Conservation (phyloP, 1,140 invertebrate species). For the Cecropterus lyciades region DNA sequence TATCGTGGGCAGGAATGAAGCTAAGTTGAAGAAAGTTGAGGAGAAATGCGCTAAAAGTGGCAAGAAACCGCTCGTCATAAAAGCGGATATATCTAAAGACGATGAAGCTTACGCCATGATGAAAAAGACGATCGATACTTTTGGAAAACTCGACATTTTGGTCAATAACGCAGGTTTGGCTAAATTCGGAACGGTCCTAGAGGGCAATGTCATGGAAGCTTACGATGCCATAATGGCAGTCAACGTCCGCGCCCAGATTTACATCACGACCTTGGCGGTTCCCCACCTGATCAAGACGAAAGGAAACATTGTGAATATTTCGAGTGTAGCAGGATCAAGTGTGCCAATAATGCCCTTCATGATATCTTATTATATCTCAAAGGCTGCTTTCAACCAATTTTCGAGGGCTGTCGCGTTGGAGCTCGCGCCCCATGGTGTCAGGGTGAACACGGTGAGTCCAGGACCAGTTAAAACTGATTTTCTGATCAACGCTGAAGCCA, state of each 20-base stretch:
- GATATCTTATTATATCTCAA: conserved; percentile 24
- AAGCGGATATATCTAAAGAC: conserved; percentile 88
- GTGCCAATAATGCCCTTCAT: neutral
- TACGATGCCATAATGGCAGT: conserved; percentile 89
- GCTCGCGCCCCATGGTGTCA: conserved; percentile 34
- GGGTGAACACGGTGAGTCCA: conserved; percentile 38
- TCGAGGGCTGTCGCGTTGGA: conserved; percentile 33
- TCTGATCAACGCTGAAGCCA: conserved; percentile 18
- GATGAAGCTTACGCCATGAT: conserved; percentile 86
- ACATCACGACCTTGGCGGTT: conserved; percentile 27
- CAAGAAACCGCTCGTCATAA: conserved; percentile 54
- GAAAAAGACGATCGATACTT: conserved; percentile 84
- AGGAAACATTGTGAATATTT: conserved; percentile 44
- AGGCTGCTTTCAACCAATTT: conserved; percentile 37
- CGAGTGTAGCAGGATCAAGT: conserved; percentile 30
- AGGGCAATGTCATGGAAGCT: conserved; percentile 86
- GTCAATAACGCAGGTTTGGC: conserved; percentile 92
- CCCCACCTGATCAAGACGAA: conserved; percentile 40
- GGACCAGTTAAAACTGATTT: conserved; percentile 29
- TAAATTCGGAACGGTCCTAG: conserved; percentile 80
- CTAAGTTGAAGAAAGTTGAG: conserved; percentile 86
- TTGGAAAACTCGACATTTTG: conserved; percentile 86
- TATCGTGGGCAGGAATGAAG: conserved; percentile 89
- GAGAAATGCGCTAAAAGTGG: conserved; percentile 58
- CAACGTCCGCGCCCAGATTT: conserved; percentile 79